Base-by-base conservation (phyloP, 1,140 invertebrate genomes). In the Vanessa atalanta region DNA sequence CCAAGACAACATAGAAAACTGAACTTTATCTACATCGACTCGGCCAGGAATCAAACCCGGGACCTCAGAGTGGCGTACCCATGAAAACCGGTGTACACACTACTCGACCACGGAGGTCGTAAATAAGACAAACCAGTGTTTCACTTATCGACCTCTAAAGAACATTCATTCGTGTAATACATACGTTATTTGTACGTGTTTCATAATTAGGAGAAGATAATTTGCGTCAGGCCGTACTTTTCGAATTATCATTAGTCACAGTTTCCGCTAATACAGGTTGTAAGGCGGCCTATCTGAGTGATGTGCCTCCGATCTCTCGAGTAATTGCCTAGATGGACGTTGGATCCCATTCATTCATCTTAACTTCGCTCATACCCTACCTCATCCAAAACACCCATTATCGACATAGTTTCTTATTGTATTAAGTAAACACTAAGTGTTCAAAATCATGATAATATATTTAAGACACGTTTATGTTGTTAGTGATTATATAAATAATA, bases 341-440 rank as follows among this genome's bases (percentile, higher is more conserved):
- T 61, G 47, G 69, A 71, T 77, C 66, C 72, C 75, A 76, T 79
- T 69, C 70, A 77, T 77, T 76, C 72, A 76, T 76, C 76, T 80
- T 79, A 78, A 78, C 72, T 76, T 69, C 48, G 69, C 51, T 72
- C 73, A 73, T 76, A 71, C 69, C 47, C 57, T 71, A 47, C 65
- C 68, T 78, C 76, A 72, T 75, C 70, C 71, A 71, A 74, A 70
- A 68, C 64, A 68, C 61, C 69, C 69, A 74, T 77, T 77, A 74
- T 74, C 47, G 47, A 37, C 37, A 53, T 51, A 74, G 47, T 65
- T 75, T 65, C 65, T 69, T 73, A 61, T 14, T n/a, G 16, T 6
- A 43, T 15, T 43, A 13, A 15, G 20, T 55, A 55, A 53, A 16
- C 26, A 37, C 15, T 55, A n/a, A 55, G n/a, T 68, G 13, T 43